Evolutionary conservation across 2,797 vertebrate genomes (phyloP).

Genomic region (Pseudocheirus occidentalis): DNA sequence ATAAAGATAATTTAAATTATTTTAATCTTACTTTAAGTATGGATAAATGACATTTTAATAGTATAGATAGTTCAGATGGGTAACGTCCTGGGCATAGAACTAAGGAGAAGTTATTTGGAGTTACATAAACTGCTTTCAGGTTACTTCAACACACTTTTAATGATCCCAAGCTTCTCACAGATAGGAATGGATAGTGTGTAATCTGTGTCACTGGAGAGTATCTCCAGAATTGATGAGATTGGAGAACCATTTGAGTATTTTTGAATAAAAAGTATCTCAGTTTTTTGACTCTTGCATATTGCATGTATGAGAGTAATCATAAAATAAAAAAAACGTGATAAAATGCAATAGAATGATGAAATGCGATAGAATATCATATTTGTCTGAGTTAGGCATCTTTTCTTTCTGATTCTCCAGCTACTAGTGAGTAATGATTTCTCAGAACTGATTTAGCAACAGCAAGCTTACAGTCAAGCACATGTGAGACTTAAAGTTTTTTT

Average conservation of each 20-base stretch:
- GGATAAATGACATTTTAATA: not conserved
- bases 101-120: not conserved
- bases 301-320: not conserved
- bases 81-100: not conserved
- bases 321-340: not conserved
- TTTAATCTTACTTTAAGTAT: no score
- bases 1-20: no score
- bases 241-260: not conserved
- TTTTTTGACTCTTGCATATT: not conserved
- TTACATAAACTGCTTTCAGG: not conserved
- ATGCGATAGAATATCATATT: not conserved
- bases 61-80: not conserved
- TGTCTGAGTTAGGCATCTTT: not conserved
- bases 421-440: not conserved
- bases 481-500: not conserved
- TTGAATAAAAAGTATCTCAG: not conserved
- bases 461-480: accelerated
- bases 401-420: not conserved
- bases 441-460: no score
- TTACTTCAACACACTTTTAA: not conserved
- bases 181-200: not conserved
- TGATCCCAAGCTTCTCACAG: not conserved
- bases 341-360: not conserved
- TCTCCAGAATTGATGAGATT: not conserved
- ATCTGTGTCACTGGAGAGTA: not conserved